phyloP scores from a whole-genome alignment of 1,140 invertebrate genomes.

The Zaprionus ghesquierei region DNA sequence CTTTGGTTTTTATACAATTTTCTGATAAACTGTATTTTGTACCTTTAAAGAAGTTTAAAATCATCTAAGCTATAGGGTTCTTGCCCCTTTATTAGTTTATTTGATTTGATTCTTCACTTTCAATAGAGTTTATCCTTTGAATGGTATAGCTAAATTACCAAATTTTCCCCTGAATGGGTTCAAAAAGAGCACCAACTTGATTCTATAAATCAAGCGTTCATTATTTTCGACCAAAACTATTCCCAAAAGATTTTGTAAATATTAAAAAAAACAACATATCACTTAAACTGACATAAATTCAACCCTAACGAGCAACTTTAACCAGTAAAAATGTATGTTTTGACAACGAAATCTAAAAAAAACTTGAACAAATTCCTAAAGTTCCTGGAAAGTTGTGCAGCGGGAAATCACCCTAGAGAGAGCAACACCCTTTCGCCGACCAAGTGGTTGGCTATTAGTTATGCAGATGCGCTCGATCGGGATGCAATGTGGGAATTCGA shows the following conservation, averaged over 20 bases:
- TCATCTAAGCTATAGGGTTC: too few species aligned
- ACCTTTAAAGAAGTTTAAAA: too few species aligned
- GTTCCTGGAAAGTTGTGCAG: constrained; percentile 29
- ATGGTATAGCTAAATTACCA: neutral
- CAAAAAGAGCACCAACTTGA: too few species aligned
- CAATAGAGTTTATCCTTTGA: too few species aligned
- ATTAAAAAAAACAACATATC: neutral
- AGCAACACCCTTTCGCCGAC: constrained; percentile 41
- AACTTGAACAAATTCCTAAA: constrained; percentile 22
- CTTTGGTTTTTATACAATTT: too few species aligned
- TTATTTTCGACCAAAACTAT: neutral
- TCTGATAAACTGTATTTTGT: too few species aligned
- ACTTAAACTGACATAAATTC: neutral
- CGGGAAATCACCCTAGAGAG: constrained; percentile 21
- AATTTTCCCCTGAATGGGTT: too few species aligned
- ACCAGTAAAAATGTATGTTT: constrained; percentile 63
- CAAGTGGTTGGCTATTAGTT: constrained; percentile 61
- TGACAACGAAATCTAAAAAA: constrained; percentile 51
- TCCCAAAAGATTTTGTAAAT: constrained; percentile 3
- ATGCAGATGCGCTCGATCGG: constrained; percentile 59
- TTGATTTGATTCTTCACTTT: too few species aligned
- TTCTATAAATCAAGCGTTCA: neutral
- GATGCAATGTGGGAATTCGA: neutral
- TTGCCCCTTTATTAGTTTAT: too few species aligned
- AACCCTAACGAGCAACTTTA: constrained; percentile 21